These are phyloP conservation scores for Acholoe squamosa DNA, from an alignment of 2,888 invertebrate species.

Conservation along the genomic window DNA sequence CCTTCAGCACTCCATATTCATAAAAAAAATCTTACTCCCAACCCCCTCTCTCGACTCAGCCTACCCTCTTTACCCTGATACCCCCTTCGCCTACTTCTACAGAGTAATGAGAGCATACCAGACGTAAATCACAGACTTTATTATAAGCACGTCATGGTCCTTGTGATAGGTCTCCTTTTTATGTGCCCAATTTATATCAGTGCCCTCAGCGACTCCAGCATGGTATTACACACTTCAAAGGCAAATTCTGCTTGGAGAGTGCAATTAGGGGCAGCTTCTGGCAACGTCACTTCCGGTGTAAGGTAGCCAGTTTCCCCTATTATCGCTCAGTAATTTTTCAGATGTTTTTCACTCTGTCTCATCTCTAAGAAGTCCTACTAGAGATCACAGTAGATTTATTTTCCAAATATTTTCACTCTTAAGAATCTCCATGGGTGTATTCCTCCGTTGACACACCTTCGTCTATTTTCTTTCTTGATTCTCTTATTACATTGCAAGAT, in stretches of 20 bases:
- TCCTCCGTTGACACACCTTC: no score
- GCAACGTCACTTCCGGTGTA: not conserved
- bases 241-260: not conserved
- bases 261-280: not conserved
- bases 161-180: slow-evolving; percentile 22
- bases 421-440: no score
- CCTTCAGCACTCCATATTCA: not conserved
- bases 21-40: not conserved
- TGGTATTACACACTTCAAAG: slow-evolving; percentile 35
- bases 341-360: not conserved
- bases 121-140: slow-evolving; percentile 19
- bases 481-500: no score
- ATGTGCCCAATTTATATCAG: not conserved
- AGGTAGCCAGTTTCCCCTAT: slow-evolving; percentile 4
- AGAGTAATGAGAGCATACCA: slow-evolving; percentile 21
- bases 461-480: no score
- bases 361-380: no score
- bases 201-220: not conserved
- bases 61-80: not conserved
- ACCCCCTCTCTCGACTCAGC: not conserved
- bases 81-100: not conserved
- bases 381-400: no score
- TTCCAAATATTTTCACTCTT: no score
- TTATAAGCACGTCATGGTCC: slow-evolving; percentile 36
- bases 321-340: slow-evolving; percentile 27